A percentile compares a stretch with the other conserved stretches of the same genome.
phyloP scores from a whole-genome alignment of 2,797 vertebrate genomes.

The Sebastes cheni region DNA sequence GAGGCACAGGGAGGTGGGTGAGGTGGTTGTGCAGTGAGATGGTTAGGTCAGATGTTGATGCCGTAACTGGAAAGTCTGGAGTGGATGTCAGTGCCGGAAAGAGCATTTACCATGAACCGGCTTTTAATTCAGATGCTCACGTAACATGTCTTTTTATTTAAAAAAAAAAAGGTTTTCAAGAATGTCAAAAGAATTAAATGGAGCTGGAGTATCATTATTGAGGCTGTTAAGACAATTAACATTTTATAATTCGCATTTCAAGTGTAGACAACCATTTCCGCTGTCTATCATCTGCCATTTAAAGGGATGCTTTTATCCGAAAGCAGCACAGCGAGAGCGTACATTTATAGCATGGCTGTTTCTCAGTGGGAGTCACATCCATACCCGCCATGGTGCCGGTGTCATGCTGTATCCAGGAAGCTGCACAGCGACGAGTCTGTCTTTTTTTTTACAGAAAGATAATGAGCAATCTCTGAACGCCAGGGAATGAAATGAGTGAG shows the following conservation, averaged over 20 bases:
- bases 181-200: background rate
- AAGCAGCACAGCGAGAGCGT: background rate
- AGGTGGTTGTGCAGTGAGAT: background rate
- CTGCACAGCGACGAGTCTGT: background rate
- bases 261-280: constrained; percentile 19
- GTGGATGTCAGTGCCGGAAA: background rate
- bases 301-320: constrained; percentile 21
- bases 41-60: constrained; percentile 9
- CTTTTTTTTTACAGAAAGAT: background rate
- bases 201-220: background rate
- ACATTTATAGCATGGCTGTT: background rate
- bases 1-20: background rate
- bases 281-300: background rate
- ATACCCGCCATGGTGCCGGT: background rate
- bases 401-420: background rate
- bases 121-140: constrained; percentile 20
- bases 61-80: constrained; percentile 26
- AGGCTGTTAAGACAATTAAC: constrained; percentile 19
- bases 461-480: background rate
- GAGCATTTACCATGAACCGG: constrained; percentile 15
- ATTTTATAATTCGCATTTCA: constrained; percentile 11
- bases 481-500: background rate
- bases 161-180: background rate
- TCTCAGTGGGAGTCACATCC: constrained; percentile 6
- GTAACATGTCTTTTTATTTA: background rate